Percentiles rank a stretch among this genome's conserved stretches.
phyloP scores from a whole-genome alignment of 2,888 invertebrate species.

The Dynastes hyllus region DNA sequence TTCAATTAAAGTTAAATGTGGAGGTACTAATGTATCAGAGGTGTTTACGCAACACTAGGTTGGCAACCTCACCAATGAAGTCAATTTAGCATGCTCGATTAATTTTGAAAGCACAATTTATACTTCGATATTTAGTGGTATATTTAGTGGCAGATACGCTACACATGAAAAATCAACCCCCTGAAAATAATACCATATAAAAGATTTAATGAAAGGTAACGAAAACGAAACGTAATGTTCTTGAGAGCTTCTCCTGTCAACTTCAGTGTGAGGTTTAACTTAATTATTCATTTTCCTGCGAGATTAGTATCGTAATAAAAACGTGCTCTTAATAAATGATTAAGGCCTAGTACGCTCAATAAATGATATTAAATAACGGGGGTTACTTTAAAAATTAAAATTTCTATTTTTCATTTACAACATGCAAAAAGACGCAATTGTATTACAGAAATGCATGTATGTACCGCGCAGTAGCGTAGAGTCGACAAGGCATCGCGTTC shows the following conservation, averaged over 20 bases:
- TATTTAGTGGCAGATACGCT: background rate
- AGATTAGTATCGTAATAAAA: background rate
- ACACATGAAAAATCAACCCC: slow-evolving; percentile 12
- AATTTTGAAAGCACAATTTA: slow-evolving; percentile 41
- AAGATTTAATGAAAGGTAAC: slow-evolving; percentile 43
- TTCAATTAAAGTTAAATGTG: slow-evolving; percentile 30
- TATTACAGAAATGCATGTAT: too few relatives aligned
- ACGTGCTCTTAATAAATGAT: background rate
- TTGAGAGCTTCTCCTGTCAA: background rate
- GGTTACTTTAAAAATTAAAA: background rate
- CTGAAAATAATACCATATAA: slow-evolving; percentile 15
- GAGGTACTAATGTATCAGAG: slow-evolving; percentile 1
- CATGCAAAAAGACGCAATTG: too few relatives aligned
- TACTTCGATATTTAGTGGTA: slow-evolving; percentile 25
- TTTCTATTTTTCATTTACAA: too few relatives aligned
- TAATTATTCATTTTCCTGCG: background rate
- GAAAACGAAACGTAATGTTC: background rate
- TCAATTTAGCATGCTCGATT: slow-evolving; percentile 38
- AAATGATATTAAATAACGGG: background rate
- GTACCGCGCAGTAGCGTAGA: too few relatives aligned
- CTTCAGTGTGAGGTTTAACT: slow-evolving; percentile 2
- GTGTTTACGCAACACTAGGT: slow-evolving; percentile 33
- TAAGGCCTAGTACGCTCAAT: background rate
- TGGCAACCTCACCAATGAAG: slow-evolving; percentile 14
- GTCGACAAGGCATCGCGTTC: too few relatives aligned